phyloP scores from a whole-genome alignment of 2,797 vertebrate genomes.

The Morus bassanus region DNA sequence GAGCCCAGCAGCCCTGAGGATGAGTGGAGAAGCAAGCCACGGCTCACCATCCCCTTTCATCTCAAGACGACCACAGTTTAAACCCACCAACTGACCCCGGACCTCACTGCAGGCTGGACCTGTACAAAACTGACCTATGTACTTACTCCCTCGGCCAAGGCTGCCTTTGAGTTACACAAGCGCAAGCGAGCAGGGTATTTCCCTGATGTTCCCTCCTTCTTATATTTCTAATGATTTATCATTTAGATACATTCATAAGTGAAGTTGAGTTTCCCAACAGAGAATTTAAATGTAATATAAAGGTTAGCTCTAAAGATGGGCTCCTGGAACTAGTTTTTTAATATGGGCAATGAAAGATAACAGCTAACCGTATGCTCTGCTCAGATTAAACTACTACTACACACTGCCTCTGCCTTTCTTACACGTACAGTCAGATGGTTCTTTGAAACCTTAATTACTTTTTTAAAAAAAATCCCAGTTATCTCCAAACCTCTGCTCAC shows the following conservation, averaged over 20 bases:
- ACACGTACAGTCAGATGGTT: background rate
- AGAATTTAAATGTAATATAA: background rate
- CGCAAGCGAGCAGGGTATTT: background rate
- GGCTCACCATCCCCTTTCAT: background rate
- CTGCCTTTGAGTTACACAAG: background rate
- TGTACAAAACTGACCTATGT: accelerated
- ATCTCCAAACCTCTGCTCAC: background rate
- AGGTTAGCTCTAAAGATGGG: background rate
- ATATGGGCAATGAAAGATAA: slow-evolving; percentile 12
- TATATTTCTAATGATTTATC: background rate
- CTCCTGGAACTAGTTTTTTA: slow-evolving; percentile 4
- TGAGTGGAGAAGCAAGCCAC: background rate
- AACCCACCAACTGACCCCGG: background rate
- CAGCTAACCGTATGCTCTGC: slow-evolving; percentile 18
- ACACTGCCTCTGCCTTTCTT: background rate
- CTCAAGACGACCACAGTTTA: background rate
- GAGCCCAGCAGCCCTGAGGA: background rate
- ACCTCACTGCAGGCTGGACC: background rate
- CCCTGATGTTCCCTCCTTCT: background rate
- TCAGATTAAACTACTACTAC: slow-evolving; percentile 7
- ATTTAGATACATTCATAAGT: background rate
- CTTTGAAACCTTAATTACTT: slow-evolving; percentile 1
- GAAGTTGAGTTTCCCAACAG: background rate
- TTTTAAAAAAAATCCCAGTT: background rate
- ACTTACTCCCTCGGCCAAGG: background rate